Conservation (phyloP, 2,113 vertebrate species). For the Mormoops blainvillei region DNA sequence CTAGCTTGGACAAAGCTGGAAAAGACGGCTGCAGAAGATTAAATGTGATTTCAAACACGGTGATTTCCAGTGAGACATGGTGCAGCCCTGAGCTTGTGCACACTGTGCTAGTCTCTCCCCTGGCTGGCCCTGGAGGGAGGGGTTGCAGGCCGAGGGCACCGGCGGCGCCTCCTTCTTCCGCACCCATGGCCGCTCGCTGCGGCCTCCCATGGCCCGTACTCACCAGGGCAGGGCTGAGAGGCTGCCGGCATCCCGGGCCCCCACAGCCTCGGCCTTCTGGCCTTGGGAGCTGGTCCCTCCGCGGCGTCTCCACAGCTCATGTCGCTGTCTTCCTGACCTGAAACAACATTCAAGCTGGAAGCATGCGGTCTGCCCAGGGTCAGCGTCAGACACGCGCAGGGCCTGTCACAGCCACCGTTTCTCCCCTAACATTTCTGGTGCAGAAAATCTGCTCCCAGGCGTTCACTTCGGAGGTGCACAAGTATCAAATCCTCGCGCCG, state of each 20-base stretch:
- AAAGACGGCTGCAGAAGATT: too few relatives aligned
- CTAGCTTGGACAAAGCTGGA: neutral
- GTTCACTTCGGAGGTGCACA: rapidly evolving
- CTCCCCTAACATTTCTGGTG: rapidly evolving
- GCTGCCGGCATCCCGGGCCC: neutral
- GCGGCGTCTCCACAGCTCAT: neutral
- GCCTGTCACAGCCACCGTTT: rapidly evolving
- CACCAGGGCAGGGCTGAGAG: neutral
- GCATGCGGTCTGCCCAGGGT: neutral
- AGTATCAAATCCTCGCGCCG: rapidly evolving
- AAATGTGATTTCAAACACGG: rapidly evolving
- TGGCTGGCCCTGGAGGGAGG: neutral
- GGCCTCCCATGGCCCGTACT: neutral
- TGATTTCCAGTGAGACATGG: rapidly evolving
- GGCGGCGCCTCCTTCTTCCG: too few relatives aligned
- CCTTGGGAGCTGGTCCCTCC: neutral
- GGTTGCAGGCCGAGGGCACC: neutral
- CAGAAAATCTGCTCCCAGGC: neutral
- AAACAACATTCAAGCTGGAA: neutral
- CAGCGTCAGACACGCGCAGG: neutral
- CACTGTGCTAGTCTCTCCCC: too few relatives aligned
- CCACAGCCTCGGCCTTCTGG: neutral
- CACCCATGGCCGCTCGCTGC: too few relatives aligned
- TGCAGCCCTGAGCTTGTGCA: too few relatives aligned
- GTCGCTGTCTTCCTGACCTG: slow-evolving; percentile 35